These are phyloP conservation scores for Calyptomena viridis DNA, from an alignment of 2,113 vertebrate genomes.

Conservation along the genomic window DNA sequence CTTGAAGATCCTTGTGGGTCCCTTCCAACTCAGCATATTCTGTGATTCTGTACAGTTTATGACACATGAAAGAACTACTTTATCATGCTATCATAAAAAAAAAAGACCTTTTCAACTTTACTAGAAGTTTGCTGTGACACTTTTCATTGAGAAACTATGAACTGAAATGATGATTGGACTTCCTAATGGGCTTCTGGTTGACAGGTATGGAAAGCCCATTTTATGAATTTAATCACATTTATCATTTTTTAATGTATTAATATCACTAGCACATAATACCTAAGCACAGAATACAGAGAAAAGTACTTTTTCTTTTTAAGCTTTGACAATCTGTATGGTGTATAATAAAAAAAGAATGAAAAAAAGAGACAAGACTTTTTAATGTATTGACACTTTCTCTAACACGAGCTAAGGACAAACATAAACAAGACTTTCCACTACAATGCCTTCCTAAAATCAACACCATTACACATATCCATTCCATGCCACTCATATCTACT, in stretches of 20 bases:
- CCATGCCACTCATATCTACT: neutral
- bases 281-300: neutral
- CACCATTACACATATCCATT: neutral
- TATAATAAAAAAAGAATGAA: neutral
- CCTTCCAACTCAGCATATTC: neutral
- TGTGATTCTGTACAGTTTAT: neutral
- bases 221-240: neutral
- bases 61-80: neutral
- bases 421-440: neutral
- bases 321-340: neutral
- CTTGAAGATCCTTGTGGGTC: neutral
- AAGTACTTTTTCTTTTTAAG: neutral
- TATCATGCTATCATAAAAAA: neutral
- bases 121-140: neutral
- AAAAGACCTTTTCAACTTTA: neutral
- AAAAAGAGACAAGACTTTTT: neutral
- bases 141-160: neutral
- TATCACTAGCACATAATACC: neutral
- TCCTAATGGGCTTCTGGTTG: neutral
- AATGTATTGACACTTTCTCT: neutral
- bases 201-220: neutral
- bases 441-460: neutral
- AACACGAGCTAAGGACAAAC: neutral
- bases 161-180: neutral
- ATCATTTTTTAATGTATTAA: neutral